Conservation (phyloP, 2,888 invertebrate species). For the Drosophila histrio region DNA sequence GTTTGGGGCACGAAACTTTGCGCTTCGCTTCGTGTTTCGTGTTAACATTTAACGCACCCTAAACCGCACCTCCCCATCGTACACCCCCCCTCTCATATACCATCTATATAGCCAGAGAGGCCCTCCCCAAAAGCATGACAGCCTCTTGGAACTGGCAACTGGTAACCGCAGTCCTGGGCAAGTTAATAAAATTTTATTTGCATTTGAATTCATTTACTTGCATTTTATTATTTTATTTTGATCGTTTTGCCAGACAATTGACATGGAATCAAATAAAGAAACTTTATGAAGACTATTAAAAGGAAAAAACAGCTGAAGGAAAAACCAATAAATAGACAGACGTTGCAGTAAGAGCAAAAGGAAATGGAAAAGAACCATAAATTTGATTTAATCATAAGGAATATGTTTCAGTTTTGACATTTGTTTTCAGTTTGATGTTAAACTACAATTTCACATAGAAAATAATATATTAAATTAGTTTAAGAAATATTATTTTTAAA, state of each 20-base stretch:
- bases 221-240: conserved; percentile 73
- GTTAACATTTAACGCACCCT: conserved; percentile 73
- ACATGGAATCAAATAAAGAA: conserved; percentile 70
- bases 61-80: conserved; percentile 16
- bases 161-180: conserved; percentile 38
- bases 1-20: conserved; percentile 39
- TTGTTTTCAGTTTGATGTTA: neutral
- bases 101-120: neutral
- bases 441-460: neutral
- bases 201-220: conserved; percentile 74
- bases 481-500: neutral
- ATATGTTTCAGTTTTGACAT: conserved; percentile 9
- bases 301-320: conserved; percentile 1
- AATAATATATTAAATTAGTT: neutral
- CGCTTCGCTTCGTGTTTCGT: conserved; percentile 58
- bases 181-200: conserved; percentile 76
- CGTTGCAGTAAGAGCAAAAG: neutral
- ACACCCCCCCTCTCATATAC: neutral
- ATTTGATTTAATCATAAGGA: conserved; percentile 8
- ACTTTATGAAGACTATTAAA: conserved; percentile 63
- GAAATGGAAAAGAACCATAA: conserved; percentile 6
- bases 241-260: conserved; percentile 64
- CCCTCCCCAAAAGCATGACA: neutral
- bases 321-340: conserved; percentile 1
- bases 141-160: conserved; percentile 7